Evolutionary conservation across 2,113 vertebrate species (phyloP).

Genomic region (Arothron firmamentum): DNA sequence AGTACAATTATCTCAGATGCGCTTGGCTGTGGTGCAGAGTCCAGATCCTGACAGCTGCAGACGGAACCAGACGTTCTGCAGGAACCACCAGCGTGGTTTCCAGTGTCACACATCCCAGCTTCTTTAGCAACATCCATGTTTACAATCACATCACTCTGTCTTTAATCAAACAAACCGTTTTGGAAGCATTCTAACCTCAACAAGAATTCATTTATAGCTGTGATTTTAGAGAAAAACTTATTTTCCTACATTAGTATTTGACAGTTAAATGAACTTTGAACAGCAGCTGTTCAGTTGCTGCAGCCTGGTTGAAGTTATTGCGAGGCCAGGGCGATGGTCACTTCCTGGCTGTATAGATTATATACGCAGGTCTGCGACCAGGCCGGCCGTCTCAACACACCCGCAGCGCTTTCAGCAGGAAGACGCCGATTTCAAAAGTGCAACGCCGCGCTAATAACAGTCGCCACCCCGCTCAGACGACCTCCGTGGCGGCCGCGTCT

Average conservation of each 20-base stretch:
- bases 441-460: constrained; percentile 26
- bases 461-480: too few relatives aligned
- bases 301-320: not conserved
- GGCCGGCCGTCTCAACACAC: constrained; percentile 11
- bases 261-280: not conserved
- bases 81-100: constrained; percentile 38
- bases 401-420: constrained; percentile 53
- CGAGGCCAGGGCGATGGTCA: not conserved
- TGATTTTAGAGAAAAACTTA: not conserved
- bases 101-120: constrained; percentile 7
- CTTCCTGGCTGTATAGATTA: constrained; percentile 6
- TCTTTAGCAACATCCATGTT: too few relatives aligned
- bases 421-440: constrained; percentile 69
- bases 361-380: not conserved
- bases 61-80: not conserved
- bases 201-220: too few relatives aligned
- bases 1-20: constrained; percentile 62
- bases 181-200: too few relatives aligned
- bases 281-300: not conserved
- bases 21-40: constrained; percentile 29
- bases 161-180: too few relatives aligned
- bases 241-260: not conserved
- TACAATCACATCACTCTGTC: too few relatives aligned
- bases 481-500: too few relatives aligned
- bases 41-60: not conserved